Conservation (phyloP, 2,113 vertebrate genomes). For the Nothocercus nigrocapillus region DNA sequence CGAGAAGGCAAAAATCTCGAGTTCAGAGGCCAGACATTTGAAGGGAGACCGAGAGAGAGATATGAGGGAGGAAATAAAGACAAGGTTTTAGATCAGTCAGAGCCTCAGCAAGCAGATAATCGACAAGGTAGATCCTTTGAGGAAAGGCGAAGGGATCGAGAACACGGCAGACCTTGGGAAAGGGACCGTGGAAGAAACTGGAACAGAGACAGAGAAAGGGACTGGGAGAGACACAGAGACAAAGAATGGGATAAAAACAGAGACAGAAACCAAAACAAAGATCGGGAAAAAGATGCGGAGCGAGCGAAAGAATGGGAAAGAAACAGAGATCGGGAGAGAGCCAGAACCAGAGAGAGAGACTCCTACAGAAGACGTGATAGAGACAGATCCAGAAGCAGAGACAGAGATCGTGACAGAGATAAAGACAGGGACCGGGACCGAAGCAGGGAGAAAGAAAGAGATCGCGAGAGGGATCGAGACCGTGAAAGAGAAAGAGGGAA, state of each 20-base stretch:
- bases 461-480: constrained; percentile 77
- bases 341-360: constrained; percentile 39
- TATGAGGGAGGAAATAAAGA: constrained; percentile 86
- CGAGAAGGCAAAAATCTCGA: constrained; percentile 83
- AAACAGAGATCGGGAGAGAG: constrained; percentile 67
- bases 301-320: constrained; percentile 52
- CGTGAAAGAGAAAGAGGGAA: constrained; percentile 74
- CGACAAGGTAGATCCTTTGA: constrained; percentile 83
- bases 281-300: constrained; percentile 72
- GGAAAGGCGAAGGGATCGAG: constrained; percentile 87
- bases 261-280: constrained; percentile 71
- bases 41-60: constrained; percentile 83
- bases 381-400: constrained; percentile 63
- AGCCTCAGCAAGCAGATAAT: constrained; percentile 77
- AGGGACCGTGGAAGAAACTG: constrained; percentile 81
- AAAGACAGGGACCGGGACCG: constrained; percentile 71
- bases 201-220: constrained; percentile 76
- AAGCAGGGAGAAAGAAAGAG: constrained; percentile 74
- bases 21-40: constrained; percentile 75
- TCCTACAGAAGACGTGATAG: constrained; percentile 70
- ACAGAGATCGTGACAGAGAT: constrained; percentile 66
- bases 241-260: constrained; percentile 72
- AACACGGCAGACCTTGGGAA: constrained; percentile 71
- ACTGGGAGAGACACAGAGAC: constrained; percentile 78
- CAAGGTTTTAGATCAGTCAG: constrained; percentile 70